phyloP scores from a whole-genome alignment of 2,113 vertebrate genomes.

The Ailurus styani region DNA sequence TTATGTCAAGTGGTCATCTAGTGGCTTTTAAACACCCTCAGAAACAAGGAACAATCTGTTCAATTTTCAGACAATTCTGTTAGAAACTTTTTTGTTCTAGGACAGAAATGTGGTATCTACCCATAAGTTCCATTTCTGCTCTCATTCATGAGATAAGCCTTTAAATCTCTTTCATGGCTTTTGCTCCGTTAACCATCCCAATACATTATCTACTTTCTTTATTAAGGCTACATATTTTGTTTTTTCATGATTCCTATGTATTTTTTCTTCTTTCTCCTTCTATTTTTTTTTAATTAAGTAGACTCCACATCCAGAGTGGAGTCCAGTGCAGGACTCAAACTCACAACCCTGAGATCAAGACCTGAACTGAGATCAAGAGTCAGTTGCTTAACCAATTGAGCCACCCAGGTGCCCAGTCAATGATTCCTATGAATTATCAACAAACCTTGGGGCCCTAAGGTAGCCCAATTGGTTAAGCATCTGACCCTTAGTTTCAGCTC shows the following conservation, averaged over 20 bases:
- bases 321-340: not conserved
- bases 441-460: not conserved
- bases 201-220: not conserved
- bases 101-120: not conserved
- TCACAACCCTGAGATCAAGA: not conserved
- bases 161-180: not conserved
- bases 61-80: not conserved
- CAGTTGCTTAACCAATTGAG: not conserved
- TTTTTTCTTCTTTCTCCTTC: not conserved
- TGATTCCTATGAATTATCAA: not conserved
- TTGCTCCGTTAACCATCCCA: not conserved
- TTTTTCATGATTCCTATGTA: not conserved
- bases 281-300: not conserved
- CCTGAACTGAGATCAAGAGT: not conserved
- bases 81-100: not conserved
- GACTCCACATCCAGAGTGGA: not conserved
- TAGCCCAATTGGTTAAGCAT: not conserved
- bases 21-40: not conserved
- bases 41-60: not conserved
- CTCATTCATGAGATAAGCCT: not conserved
- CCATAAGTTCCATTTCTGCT: not conserved
- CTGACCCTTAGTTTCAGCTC: not conserved
- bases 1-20: not conserved
- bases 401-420: not conserved
- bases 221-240: not conserved